A percentile compares a stretch with the other conserved stretches of the same genome.
Conservation (phyloP, 1,140 invertebrate genomes). For the Aphaenogaster rudis region DNA sequence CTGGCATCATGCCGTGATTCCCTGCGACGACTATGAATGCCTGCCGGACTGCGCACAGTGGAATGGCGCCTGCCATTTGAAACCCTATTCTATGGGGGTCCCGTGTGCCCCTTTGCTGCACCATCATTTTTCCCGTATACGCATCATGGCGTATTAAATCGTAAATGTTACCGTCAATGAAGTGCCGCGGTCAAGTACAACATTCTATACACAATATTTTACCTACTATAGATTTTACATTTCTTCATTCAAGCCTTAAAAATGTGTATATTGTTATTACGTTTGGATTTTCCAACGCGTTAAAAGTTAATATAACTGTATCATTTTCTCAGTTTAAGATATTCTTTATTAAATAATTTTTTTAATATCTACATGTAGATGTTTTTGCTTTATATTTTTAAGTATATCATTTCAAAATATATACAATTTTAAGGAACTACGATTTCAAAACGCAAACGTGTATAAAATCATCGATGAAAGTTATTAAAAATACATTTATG, state of each 20-base stretch:
- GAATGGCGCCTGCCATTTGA: slow-evolving; percentile 69
- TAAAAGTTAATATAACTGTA: not conserved
- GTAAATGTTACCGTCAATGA: slow-evolving; percentile 2
- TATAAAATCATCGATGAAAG: not conserved
- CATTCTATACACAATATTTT: not conserved
- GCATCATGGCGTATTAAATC: slow-evolving; percentile 4
- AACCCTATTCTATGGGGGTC: slow-evolving; percentile 1
- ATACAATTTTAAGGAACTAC: not conserved
- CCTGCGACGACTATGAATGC: slow-evolving; percentile 5
- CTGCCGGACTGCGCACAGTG: slow-evolving; percentile 29
- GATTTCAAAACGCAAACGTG: not conserved
- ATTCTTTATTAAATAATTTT: not conserved
- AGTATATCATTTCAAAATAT: not conserved
- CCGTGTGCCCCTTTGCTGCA: not conserved
- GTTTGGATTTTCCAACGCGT: not conserved
- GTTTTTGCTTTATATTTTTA: not conserved
- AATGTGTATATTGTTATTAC: not conserved
- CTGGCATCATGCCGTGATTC: slow-evolving; percentile 65
- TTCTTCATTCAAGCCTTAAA: not conserved
- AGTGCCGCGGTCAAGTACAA: slow-evolving; percentile 12
- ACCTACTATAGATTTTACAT: not conserved
- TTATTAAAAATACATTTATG: not conserved
- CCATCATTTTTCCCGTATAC: slow-evolving; percentile 34
- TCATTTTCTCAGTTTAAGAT: not conserved
- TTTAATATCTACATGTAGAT: not conserved